Percentiles rank a stretch among this genome's conserved stretches.
Conservation (phyloP, 2,113 vertebrate genomes). For the Mola mola region DNA sequence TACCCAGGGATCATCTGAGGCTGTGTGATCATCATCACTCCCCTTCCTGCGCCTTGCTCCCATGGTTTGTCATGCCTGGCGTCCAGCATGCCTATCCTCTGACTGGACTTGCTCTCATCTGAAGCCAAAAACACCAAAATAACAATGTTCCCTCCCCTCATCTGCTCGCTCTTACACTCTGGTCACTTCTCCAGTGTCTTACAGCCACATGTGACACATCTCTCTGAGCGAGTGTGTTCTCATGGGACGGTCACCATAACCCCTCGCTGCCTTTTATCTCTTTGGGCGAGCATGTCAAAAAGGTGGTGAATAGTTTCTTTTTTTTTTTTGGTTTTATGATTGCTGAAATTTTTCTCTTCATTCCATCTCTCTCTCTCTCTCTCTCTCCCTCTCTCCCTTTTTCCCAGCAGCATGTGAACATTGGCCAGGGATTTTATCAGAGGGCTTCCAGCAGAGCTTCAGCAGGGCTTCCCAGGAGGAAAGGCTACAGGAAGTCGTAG, state of each 20-base stretch:
- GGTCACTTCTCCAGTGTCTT: constrained; percentile 52
- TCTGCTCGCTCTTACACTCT: constrained; percentile 51
- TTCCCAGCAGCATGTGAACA: constrained; percentile 82
- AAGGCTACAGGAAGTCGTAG: constrained; percentile 81
- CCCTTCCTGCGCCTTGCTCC: constrained; percentile 66
- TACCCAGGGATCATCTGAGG: constrained; percentile 65
- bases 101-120: constrained; percentile 74
- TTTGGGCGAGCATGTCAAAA: not conserved
- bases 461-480: constrained; percentile 78
- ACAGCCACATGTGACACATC: constrained; percentile 47
- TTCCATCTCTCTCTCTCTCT: constrained; percentile 14
- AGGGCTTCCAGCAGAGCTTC: constrained; percentile 72
- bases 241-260: constrained; percentile 44
- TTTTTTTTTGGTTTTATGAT: constrained; percentile 3
- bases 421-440: constrained; percentile 79
- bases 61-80: constrained; percentile 66
- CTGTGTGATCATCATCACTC: constrained; percentile 62
- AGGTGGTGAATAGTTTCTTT: too few species aligned
- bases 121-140: constrained; percentile 74
- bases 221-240: constrained; percentile 41
- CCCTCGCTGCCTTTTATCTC: constrained; percentile 22
- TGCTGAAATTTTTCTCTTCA: constrained; percentile 10
- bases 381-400: constrained; percentile 14
- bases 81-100: constrained; percentile 76
- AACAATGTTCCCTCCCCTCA: constrained; percentile 63